Percentiles rank a stretch among this genome's conserved stretches.
Evolutionary conservation across 1,140 invertebrate species (phyloP).

Genomic region (Ceratosolen fusciceps): DNA sequence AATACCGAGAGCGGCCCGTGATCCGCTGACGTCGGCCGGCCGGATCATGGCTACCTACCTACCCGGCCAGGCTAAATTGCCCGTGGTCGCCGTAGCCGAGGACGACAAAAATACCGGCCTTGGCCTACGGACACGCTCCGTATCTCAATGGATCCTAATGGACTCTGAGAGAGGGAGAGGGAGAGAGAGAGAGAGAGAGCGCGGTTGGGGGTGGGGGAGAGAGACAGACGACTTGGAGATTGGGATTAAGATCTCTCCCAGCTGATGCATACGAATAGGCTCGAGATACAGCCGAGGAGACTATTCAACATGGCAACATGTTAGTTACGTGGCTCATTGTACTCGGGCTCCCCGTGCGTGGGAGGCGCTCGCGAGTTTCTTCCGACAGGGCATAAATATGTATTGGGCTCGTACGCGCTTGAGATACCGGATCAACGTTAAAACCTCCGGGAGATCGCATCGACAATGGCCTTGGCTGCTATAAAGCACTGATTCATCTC

Average conservation of each 20-base stretch:
- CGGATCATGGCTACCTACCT: background rate
- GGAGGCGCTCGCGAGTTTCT: constrained; percentile 1
- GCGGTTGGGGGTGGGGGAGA: background rate
- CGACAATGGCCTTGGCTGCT: background rate
- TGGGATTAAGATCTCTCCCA: constrained; percentile 35
- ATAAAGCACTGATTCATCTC: no score
- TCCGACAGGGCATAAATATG: constrained; percentile 16
- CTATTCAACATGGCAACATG: background rate
- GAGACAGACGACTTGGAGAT: constrained; percentile 1
- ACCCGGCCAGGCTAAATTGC: background rate
- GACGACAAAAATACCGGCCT: background rate
- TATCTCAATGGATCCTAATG: background rate
- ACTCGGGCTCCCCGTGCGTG: background rate
- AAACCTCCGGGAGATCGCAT: background rate
- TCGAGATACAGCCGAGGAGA: background rate
- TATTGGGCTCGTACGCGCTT: background rate
- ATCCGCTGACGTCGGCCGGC: constrained; percentile 19
- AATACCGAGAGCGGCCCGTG: background rate
- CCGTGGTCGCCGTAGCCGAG: no score
- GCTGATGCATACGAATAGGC: constrained; percentile 34
- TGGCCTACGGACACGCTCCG: background rate
- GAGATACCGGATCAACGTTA: background rate
- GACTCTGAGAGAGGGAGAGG: background rate
- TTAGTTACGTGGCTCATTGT: background rate
- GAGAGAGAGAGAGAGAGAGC: background rate